Percentiles rank a stretch among this genome's conserved stretches.
Conservation (phyloP, 2,888 invertebrate genomes). For the Brachynemurus nebulosus region DNA sequence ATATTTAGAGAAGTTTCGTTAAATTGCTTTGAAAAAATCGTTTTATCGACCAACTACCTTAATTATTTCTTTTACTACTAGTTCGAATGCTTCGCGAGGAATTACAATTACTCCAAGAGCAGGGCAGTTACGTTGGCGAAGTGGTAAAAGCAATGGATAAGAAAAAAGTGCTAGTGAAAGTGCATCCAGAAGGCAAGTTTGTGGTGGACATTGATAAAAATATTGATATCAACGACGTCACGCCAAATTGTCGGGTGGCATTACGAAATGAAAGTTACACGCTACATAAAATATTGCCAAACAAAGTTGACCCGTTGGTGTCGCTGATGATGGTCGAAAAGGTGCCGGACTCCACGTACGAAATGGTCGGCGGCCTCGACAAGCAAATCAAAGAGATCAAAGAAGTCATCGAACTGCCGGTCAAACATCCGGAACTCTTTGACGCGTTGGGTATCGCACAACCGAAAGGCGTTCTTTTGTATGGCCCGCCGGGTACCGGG, state of each 20-base stretch:
- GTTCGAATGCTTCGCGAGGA: slow-evolving; percentile 97
- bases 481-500: slow-evolving; percentile 90
- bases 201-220: slow-evolving; percentile 99
- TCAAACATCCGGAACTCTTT: slow-evolving; percentile 99
- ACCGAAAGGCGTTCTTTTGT: slow-evolving; percentile 93
- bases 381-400: slow-evolving; percentile 99
- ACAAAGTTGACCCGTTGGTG: slow-evolving; percentile 97
- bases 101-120: slow-evolving; percentile 88
- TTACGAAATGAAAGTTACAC: slow-evolving; percentile 97
- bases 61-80: slow-evolving; percentile 27
- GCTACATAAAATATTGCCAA: slow-evolving; percentile 95
- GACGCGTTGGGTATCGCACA: slow-evolving; percentile 98
- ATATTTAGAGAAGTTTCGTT: no score
- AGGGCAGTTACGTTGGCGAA: slow-evolving; percentile 98
- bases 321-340: slow-evolving; percentile 99
- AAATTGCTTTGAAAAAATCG: background rate
- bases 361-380: slow-evolving; percentile 99
- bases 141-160: slow-evolving; percentile 99
- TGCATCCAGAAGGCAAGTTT: slow-evolving; percentile 99
- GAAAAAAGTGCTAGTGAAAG: slow-evolving; percentile 97
- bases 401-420: slow-evolving; percentile 97
- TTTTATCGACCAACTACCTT: background rate
- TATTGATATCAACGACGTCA: slow-evolving; percentile 95
- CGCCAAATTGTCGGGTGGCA: slow-evolving; percentile 94
- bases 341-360: slow-evolving; percentile 98